Evolutionary conservation across 2,888 invertebrate genomes (phyloP), one percentile per base, ranked within the genome.

Genomic region (Pardosa pseudoannulata): DNA sequence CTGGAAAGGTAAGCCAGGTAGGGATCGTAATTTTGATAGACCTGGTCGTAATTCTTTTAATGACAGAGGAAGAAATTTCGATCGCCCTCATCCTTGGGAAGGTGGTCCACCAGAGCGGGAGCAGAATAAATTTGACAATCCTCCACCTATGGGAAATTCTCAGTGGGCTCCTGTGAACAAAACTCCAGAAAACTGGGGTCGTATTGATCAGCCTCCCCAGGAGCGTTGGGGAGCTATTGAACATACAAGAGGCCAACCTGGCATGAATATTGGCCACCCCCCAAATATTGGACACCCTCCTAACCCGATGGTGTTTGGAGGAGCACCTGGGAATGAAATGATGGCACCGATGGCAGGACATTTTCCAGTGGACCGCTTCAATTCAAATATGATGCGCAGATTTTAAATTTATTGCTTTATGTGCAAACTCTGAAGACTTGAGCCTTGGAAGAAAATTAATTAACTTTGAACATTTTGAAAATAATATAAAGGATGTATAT

Each of bases 91-190:
- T 68, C 76, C 80, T 2, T 87, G 87, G 87, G 87, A 73, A 39
- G 67, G 67, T 23, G 67, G 56, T 23, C 39, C 67, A 36, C 27
- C 72, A 16, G 67, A 72, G 0, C 64, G 86, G 1, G 75, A 79
- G 0, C 74, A 75, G 29, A 68, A 46, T 16, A 79, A 79, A 32
- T 75, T 79, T 70, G 75, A 75, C 11, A 79, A 64, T 46, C 67
- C 27, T 6, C 36, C 75, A 1, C 65, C 64, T 1, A 31, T 64
- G 7, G 41, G 64, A 1, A 73, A 72, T 19, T 87, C 87, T 1
- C 87, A 87, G 41, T 87, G 87, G 87, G 80, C 75, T 13, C 80
- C 87, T 31, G 79, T 86, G 16, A 86, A 79, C 23, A 86, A 86
- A 62, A 32, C 70, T 0, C 41, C 75, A 6, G 83, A 78, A 39